Evolutionary conservation across 2,113 vertebrate species (phyloP).

Genomic region (Mus spicilegus): DNA sequence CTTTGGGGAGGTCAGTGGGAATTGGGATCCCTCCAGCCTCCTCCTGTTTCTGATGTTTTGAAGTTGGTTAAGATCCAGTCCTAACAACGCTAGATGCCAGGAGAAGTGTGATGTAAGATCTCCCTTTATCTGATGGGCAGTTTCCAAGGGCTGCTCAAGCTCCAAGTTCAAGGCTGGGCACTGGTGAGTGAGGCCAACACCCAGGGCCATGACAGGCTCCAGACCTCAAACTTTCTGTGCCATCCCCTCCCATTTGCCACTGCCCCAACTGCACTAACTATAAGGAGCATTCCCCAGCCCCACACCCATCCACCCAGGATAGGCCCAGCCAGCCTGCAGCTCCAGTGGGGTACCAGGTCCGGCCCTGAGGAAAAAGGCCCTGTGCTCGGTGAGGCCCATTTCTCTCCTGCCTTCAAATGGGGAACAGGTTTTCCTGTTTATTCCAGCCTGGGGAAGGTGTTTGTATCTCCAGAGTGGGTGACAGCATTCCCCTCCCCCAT

Average conservation of each 20-base stretch:
- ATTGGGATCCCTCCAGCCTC: background rate
- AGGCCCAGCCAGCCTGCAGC: rapidly evolving
- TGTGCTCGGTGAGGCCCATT: background rate
- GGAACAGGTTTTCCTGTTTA: background rate
- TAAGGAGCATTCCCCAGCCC: background rate
- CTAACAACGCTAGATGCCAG: slow-evolving; percentile 68
- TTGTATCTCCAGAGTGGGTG: rapidly evolving
- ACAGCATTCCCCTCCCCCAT: background rate
- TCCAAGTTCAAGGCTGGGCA: slow-evolving; percentile 65
- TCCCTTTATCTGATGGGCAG: slow-evolving; percentile 85
- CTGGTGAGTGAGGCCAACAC: slow-evolving; percentile 57
- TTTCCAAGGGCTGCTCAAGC: slow-evolving; percentile 35
- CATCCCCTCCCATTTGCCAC: background rate
- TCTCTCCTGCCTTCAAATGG: background rate
- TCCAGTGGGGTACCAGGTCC: rapidly evolving
- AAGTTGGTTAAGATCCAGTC: slow-evolving; percentile 81
- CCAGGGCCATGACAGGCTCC: background rate
- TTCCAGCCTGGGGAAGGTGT: background rate
- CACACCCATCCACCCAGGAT: background rate
- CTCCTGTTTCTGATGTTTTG: slow-evolving; percentile 71
- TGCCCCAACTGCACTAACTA: background rate
- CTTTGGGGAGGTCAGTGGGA: background rate
- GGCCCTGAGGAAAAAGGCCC: background rate
- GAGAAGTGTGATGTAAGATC: slow-evolving; percentile 83
- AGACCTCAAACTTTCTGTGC: background rate